Evolutionary conservation across 2,797 vertebrate species (phyloP).

Genomic region (Ammospiza maritima): DNA sequence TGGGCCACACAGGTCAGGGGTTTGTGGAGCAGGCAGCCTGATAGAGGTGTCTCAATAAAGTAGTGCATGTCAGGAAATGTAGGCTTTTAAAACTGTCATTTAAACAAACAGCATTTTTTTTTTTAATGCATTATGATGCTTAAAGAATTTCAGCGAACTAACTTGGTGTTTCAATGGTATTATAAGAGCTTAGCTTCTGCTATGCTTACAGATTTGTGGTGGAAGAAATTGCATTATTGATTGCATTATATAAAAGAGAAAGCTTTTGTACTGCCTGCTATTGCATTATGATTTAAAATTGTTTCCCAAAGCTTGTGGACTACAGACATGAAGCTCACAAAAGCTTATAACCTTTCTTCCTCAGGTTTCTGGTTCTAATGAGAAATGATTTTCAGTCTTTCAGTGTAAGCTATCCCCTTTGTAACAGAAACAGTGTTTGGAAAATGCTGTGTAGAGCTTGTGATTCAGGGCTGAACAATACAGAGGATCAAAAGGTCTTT

Average conservation of each 20-base stretch:
- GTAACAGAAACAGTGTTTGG: slow-evolving; percentile 21
- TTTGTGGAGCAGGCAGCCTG: neutral
- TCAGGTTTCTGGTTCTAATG: slow-evolving; percentile 59
- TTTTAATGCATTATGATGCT: neutral
- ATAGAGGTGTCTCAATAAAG: neutral
- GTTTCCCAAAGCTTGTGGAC: slow-evolving; percentile 34
- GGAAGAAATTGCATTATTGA: slow-evolving; percentile 44
- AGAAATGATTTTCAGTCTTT: slow-evolving; percentile 35
- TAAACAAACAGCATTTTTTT: neutral
- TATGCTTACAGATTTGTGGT: neutral
- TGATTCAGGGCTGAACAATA: slow-evolving; percentile 32
- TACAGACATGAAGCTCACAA: neutral
- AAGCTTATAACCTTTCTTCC: slow-evolving; percentile 35
- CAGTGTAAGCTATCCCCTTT: slow-evolving; percentile 20
- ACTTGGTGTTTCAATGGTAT: neutral
- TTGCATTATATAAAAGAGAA: slow-evolving; percentile 32
- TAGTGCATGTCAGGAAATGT: neutral
- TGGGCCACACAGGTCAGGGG: neutral
- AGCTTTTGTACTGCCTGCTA: slow-evolving; percentile 1
- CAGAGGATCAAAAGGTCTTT: slow-evolving; percentile 26
- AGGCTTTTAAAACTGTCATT: neutral
- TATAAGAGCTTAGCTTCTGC: neutral
- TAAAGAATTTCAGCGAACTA: neutral
- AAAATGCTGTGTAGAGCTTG: neutral
- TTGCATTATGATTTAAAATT: slow-evolving; percentile 48